Conservation (phyloP, 2,113 vertebrate genomes). For the Coryphaenoides rupestris region DNA sequence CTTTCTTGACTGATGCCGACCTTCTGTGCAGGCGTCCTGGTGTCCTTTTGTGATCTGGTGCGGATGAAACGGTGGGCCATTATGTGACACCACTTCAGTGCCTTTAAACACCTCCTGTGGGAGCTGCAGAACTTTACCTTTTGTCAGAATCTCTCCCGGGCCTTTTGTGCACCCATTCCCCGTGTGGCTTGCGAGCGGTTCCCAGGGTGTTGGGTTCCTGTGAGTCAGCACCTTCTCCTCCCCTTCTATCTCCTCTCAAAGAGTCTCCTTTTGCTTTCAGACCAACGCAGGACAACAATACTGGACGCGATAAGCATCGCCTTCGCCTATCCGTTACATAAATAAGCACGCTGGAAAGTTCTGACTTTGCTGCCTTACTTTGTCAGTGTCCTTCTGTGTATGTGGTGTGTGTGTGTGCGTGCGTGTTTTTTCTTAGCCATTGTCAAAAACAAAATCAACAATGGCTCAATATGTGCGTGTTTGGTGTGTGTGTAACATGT, state of each 20-base stretch:
- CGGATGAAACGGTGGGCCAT: conserved; percentile 62
- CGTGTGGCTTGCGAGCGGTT: conserved; percentile 66
- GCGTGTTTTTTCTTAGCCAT: not conserved
- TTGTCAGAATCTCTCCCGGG: conserved; percentile 66
- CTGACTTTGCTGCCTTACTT: conserved; percentile 39
- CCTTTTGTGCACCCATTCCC: conserved; percentile 73
- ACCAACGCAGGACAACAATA: conserved; percentile 54
- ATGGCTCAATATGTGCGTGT: conserved; percentile 4
- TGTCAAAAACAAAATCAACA: not conserved
- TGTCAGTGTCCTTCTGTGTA: conserved; percentile 25
- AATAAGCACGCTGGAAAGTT: conserved; percentile 62
- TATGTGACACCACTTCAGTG: conserved; percentile 66
- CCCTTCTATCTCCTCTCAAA: conserved; percentile 52
- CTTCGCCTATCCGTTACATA: conserved; percentile 59
- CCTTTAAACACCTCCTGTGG: conserved; percentile 59
- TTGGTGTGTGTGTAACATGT: not conserved
- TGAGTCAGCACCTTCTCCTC: conserved; percentile 71
- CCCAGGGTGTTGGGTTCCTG: conserved; percentile 80
- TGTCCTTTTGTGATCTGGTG: conserved; percentile 25
- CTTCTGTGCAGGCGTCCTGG: too few species aligned
- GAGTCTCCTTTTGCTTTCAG: conserved; percentile 60
- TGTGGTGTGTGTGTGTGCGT: conserved; percentile 10
- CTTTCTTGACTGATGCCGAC: too few species aligned
- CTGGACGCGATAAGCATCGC: conserved; percentile 59
- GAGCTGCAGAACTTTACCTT: conserved; percentile 62